Base-by-base conservation (phyloP, 2,797 vertebrate species). In the Brachymystax lenok region DNA sequence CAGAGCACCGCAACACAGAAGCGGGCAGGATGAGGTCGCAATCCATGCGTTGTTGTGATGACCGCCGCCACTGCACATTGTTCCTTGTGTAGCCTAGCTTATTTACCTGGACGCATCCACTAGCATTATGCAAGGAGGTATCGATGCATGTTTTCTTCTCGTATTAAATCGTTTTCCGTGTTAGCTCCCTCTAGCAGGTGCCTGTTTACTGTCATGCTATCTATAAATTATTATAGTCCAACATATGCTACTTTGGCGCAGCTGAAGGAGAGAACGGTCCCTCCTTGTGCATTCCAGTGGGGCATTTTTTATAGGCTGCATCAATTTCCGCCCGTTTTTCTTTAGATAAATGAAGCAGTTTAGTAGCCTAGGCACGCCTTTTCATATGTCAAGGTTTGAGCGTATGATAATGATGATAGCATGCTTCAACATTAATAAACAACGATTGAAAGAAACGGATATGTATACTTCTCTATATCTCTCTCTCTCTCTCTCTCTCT, bases 401-500 rank as follows among this genome's bases (percentile, higher is more conserved):
- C 59, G 5, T 24, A n/a, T 61, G n/a, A 61, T 21, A 61, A 61
- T 61, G 40, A 46, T 46, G 4, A 24, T 61, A 24, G n/a, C 6
- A 61, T 61, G n/a, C n/a, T 61, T 61, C n/a, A n/a, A 61, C 59
- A 21, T 46, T 46, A 46, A 46, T 24, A 61, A 21, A 61, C 59
- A 24, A 12, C 59, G n/a, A 61, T 21, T 63, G 24, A 8, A 27
- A 63, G 5, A 24, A 63, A 27, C 59, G 6, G 56, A 59, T 59
- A 59, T 21, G 19, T 19, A 59, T 33, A 67, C 51, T 67, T 40
- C 50, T 54, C 59, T 40, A 63, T 70, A n/a, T 71, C 52, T 50
- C 75, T 71, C 69, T 56, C 56, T 63, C 75, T 21, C 59, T 52
- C 40, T 14, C 67, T 64, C 76, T 35, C 73, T 63, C 30, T 17